phyloP scores from a whole-genome alignment of 2,113 vertebrate genomes.

The Bufo gargarizans region DNA sequence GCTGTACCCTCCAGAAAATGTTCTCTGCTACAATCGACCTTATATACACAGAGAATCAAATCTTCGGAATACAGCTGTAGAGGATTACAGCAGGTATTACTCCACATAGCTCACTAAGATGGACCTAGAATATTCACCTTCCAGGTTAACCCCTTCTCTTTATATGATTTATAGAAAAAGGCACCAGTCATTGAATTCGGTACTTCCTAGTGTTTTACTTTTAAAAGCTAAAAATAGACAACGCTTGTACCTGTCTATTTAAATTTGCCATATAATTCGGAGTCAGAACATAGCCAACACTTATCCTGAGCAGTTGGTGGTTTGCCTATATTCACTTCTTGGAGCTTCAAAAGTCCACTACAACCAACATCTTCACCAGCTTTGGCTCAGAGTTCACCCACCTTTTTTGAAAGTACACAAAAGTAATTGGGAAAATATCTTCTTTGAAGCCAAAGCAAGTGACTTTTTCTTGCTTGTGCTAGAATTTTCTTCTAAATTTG shows the following conservation, averaged over 20 bases:
- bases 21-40: conserved; percentile 84
- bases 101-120: background rate
- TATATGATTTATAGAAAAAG: conserved; percentile 57
- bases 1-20: conserved; percentile 76
- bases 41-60: conserved; percentile 77
- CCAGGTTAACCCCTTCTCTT: conserved; percentile 6
- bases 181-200: background rate
- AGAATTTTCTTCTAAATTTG: background rate
- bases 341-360: background rate
- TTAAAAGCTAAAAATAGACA: background rate
- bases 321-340: background rate
- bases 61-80: conserved; percentile 53
- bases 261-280: background rate
- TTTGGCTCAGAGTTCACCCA: background rate
- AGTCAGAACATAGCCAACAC: background rate
- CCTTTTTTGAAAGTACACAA: too few species aligned
- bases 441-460: background rate
- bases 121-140: conserved; percentile 19
- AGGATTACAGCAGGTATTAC: conserved; percentile 41
- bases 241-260: background rate
- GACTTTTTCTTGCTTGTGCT: background rate
- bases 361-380: background rate
- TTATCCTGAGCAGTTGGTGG: background rate
- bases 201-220: background rate
- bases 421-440: background rate